These are phyloP conservation scores for Andrena camellia DNA, from an alignment of 2,888 invertebrate genomes.

Conservation along the genomic window DNA sequence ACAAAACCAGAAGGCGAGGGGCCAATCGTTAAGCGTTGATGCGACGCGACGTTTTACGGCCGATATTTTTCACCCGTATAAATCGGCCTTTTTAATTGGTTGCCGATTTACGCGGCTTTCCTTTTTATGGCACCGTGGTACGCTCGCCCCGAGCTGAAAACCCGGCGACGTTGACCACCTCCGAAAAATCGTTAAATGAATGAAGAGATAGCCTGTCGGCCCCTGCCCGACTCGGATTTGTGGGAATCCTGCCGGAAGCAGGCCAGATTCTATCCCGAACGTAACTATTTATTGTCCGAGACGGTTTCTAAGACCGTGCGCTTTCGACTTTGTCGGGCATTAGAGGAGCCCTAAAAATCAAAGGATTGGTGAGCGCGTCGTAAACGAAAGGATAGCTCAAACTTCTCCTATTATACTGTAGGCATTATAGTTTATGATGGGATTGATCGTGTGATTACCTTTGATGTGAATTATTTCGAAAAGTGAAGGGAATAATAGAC, in stretches of 20 bases:
- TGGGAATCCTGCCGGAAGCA: conserved; percentile 11
- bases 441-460: not conserved
- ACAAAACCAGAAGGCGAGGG: conserved; percentile 40
- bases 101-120: conserved; percentile 60
- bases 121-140: conserved; percentile 55
- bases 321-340: not conserved
- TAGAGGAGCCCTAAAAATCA: not conserved
- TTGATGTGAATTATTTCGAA: conserved; percentile 11
- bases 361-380: conserved; percentile 11
- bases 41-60: conserved; percentile 64
- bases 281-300: conserved; percentile 25
- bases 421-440: conserved; percentile 14
- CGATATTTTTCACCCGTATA: conserved; percentile 58
- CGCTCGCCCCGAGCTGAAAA: not conserved
- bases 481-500: conserved; percentile 2
- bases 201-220: conserved; percentile 21
- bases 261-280: conserved; percentile 1
- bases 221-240: not conserved
- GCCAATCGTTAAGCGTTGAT: conserved; percentile 60
- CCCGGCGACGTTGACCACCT: not conserved
- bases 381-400: conserved; percentile 14
- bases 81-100: conserved; percentile 66
- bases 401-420: not conserved
- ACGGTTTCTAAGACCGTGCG: conserved; percentile 12
- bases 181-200: conserved; percentile 9